These are phyloP conservation scores for Laticauda colubrina DNA, from an alignment of 2,113 vertebrate genomes.

Conservation along the genomic window DNA sequence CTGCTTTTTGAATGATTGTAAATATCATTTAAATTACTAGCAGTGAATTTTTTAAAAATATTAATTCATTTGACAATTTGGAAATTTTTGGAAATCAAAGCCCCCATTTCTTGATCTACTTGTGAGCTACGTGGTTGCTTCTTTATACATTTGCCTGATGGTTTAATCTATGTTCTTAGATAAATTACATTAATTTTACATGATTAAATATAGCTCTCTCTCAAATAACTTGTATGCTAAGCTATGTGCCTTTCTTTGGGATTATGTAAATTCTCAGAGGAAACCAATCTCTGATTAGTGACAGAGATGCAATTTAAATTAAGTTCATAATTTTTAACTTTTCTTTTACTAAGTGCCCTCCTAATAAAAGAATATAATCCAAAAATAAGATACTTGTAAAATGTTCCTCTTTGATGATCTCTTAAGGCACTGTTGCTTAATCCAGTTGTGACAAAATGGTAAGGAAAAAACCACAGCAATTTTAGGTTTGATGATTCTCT, in stretches of 20 bases:
- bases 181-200: constrained; percentile 42
- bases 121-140: not conserved
- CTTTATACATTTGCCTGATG: constrained; percentile 30
- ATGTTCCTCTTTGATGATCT: constrained; percentile 19
- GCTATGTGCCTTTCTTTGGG: constrained; percentile 32
- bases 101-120: constrained; percentile 13
- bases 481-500: not conserved
- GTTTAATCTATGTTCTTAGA: constrained; percentile 31
- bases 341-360: not conserved
- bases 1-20: not conserved
- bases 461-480: not conserved
- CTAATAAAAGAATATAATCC: constrained; percentile 1
- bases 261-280: constrained; percentile 41
- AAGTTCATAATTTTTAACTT: not conserved
- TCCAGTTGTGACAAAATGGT: not conserved
- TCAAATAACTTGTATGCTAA: constrained; percentile 15
- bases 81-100: constrained; percentile 17
- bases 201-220: constrained; percentile 29
- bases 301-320: constrained; percentile 32
- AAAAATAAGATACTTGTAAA: constrained; percentile 21
- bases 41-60: not conserved
- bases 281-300: constrained; percentile 31
- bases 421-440: not conserved
- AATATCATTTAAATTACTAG: not conserved
- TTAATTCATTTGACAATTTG: not conserved